Conservation (phyloP, 2,888 invertebrate genomes). For the Uloborus plumipes region DNA sequence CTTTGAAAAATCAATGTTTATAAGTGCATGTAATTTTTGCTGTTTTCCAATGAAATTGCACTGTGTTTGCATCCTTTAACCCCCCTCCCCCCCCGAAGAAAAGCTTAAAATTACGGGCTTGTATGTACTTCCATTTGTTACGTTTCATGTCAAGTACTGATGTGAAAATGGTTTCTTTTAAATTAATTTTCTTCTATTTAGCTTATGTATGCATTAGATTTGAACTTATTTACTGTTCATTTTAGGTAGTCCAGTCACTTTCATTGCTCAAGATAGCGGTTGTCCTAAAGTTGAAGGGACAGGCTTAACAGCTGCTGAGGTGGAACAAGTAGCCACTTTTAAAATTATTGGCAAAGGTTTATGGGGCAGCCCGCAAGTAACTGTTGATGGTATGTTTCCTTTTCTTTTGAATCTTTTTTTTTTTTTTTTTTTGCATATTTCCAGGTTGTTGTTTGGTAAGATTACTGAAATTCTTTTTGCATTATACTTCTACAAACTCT, state of each 20-base stretch:
- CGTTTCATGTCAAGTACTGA: not conserved
- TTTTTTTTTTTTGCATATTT: too few relatives aligned
- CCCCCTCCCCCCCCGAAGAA: too few relatives aligned
- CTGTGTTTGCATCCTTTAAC: too few relatives aligned
- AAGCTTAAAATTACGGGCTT: too few relatives aligned
- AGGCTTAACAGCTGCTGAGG: slow-evolving; percentile 68
- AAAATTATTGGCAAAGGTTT: slow-evolving; percentile 74
- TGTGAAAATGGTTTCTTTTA: slow-evolving; percentile 3
- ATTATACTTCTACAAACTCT: not conserved
- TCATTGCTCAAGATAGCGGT: slow-evolving; percentile 71
- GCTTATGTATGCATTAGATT: not conserved
- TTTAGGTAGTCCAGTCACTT: slow-evolving; percentile 74
- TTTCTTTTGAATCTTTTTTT: too few relatives aligned
- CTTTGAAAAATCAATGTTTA: too few relatives aligned
- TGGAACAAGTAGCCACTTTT: slow-evolving; percentile 75
- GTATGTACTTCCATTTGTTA: not conserved
- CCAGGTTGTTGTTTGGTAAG: too few relatives aligned
- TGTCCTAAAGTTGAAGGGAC: slow-evolving; percentile 66
- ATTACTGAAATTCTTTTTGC: too few relatives aligned
- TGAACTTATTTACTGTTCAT: not conserved
- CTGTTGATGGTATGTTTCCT: slow-evolving; percentile 71
- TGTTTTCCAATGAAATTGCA: too few relatives aligned
- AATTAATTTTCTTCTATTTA: not conserved
- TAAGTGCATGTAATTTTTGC: too few relatives aligned
- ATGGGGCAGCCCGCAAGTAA: slow-evolving; percentile 74